Base-by-base conservation (phyloP, 2,888 invertebrate species). In the Tetragnatha montana region DNA sequence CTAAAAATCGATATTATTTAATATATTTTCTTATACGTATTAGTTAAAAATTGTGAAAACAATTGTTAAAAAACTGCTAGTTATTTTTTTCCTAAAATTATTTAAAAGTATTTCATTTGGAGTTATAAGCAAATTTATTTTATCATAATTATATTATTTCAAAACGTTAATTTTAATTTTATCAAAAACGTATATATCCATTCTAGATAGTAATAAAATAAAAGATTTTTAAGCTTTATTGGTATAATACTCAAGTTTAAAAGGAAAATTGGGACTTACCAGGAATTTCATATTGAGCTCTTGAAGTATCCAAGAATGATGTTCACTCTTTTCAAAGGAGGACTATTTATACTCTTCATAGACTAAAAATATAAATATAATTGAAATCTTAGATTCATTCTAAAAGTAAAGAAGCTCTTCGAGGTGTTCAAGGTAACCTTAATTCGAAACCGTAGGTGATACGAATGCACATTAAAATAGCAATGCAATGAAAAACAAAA, bases 241-340 rank as follows among this genome's bases (percentile, higher is more conserved):
- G 35, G 35, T 35, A 35, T 35, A 35, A 4, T 35, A 35, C 4
- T 35, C 4, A 2, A 35, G 35, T 35, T 35, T 60, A 60, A 6
- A 17, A 8, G 10, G 10, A 60, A 60, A 60, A 60, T 60, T 60
- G 21, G 68, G 17, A 85, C 86, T 86, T 74, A 86, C 86, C 74
- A 80, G 79, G 60, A 60, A 86, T 8, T 86, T 79, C 86, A 86
- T 86, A 17, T 86, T 86, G 47, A 17, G 12, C 60, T 17, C 60
- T 60, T 60, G 60, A 60, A 60, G 60, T 60, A 12, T 60, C 14
- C 12, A 60, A 60, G 60, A 60, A 60, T 60, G 12, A 60, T 60
- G 60, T 8, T 4, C 4, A 0, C 17, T 10, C 8, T 60, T 7
- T 60, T 10, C 10, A 60, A 17, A 60, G 7, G 12, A 8, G 60